Evolutionary conservation across 1,140 invertebrate species (phyloP).

Genomic region (Drosophila fuyamai): DNA sequence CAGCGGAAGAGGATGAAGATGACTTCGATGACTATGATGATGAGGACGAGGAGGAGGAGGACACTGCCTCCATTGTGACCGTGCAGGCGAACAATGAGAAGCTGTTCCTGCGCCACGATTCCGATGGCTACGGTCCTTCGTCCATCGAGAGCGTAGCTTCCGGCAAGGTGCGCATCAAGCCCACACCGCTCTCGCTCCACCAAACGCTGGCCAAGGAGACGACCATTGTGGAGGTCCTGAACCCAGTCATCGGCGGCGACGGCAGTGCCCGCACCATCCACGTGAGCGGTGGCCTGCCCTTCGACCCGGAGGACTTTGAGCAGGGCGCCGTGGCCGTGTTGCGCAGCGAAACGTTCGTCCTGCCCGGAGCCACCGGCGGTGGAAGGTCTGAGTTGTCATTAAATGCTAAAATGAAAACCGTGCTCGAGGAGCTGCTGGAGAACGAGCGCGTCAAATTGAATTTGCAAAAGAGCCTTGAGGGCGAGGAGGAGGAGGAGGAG

Average conservation of each 20-base stretch:
- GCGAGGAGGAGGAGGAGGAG: slow-evolving; percentile 43
- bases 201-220: slow-evolving; percentile 81
- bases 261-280: slow-evolving; percentile 76
- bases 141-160: slow-evolving; percentile 76
- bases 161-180: slow-evolving; percentile 77
- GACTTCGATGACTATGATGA: slow-evolving; percentile 55
- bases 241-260: slow-evolving; percentile 80
- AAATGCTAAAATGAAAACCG: slow-evolving; percentile 85
- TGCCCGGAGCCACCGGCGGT: slow-evolving; percentile 38
- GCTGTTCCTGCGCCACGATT: slow-evolving; percentile 75
- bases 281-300: slow-evolving; percentile 66
- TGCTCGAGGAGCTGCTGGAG: slow-evolving; percentile 82
- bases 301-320: slow-evolving; percentile 54
- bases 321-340: slow-evolving; percentile 56
- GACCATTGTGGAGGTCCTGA: slow-evolving; percentile 84
- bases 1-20: slow-evolving; percentile 28
- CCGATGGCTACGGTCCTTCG: slow-evolving; percentile 70
- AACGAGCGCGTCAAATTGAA: slow-evolving; percentile 84
- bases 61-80: slow-evolving; percentile 83
- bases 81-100: slow-evolving; percentile 80
- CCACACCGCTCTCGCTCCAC: slow-evolving; percentile 67
- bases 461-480: slow-evolving; percentile 84
- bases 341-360: slow-evolving; percentile 80
- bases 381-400: slow-evolving; percentile 78
- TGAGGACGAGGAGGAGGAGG: slow-evolving; percentile 76